Evolutionary conservation across 1,140 invertebrate genomes (phyloP).

Genomic region (Zelostemma sp.): DNA sequence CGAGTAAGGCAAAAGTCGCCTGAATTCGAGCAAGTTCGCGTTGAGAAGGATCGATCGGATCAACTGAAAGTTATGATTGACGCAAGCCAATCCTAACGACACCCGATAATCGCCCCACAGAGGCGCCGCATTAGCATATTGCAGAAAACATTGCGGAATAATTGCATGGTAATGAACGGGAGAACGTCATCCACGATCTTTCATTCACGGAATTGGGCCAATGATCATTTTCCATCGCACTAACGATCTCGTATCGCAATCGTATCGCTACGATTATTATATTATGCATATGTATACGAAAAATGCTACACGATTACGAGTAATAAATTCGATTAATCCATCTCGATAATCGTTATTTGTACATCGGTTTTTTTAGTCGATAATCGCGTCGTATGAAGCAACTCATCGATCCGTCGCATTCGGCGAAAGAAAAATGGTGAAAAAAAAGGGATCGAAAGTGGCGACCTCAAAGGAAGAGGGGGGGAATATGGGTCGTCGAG

Average conservation of each 20-base stretch:
- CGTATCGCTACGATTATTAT: neutral
- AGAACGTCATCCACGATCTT: neutral
- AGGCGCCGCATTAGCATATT: neutral
- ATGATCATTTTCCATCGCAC: neutral
- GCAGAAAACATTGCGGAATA: neutral
- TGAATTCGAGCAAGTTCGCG: too few species aligned
- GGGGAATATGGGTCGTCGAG: constrained; percentile 33
- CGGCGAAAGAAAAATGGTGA: constrained; percentile 16
- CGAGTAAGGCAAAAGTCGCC: constrained; percentile 24
- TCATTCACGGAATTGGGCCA: neutral
- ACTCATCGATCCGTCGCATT: constrained; percentile 1
- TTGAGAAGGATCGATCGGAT: too few species aligned
- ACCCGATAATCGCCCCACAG: neutral
- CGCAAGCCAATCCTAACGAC: neutral
- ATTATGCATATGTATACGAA: too few species aligned
- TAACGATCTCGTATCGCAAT: neutral
- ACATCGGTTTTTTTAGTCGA: too few species aligned
- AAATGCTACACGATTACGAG: too few species aligned
- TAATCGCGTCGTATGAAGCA: neutral
- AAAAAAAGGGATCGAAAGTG: constrained; percentile 31
- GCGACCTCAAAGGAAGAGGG: constrained; percentile 19
- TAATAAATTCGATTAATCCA: too few species aligned
- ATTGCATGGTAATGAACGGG: neutral
- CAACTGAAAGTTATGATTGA: too few species aligned
- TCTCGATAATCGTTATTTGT: too few species aligned